Percentiles rank a stretch among this genome's conserved stretches.
Conservation (phyloP, 2,888 invertebrate genomes). For the Cotesia congregata region DNA sequence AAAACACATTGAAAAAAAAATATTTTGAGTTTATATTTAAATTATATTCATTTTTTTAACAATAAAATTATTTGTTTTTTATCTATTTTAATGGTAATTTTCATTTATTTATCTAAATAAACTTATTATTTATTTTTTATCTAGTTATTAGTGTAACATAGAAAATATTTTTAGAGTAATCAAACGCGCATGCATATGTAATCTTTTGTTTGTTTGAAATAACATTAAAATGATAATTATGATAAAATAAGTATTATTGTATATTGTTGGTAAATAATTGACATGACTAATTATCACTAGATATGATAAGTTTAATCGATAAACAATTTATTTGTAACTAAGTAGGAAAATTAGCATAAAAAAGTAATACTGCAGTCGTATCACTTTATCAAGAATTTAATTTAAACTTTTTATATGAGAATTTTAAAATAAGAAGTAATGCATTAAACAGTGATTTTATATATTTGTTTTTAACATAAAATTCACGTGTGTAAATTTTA, state of each 20-base stretch:
- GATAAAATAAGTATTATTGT: constrained; percentile 9
- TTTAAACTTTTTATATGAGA: not conserved
- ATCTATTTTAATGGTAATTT: not conserved
- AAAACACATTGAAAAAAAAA: not conserved
- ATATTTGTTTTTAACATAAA: too few species aligned
- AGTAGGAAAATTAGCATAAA: constrained; percentile 22
- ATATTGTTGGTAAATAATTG: constrained; percentile 18
- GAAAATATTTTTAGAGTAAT: too few species aligned
- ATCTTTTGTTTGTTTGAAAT: not conserved
- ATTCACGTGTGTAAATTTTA: not conserved
- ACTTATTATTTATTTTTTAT: not conserved
- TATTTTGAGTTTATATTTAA: too few species aligned
- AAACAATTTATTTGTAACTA: constrained; percentile 13
- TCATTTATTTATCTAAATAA: not conserved
- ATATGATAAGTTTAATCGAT: constrained; percentile 13
- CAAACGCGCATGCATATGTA: not conserved
- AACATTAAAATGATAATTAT: not conserved
- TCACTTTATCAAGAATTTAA: not conserved
- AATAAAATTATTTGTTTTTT: not conserved
- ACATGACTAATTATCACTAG: constrained; percentile 20
- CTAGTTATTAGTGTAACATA: too few species aligned
- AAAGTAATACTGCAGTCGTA: not conserved
- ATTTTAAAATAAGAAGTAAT: not conserved
- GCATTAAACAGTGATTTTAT: not conserved
- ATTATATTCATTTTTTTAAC: too few species aligned